phyloP scores from a whole-genome alignment of 2,888 invertebrate genomes.

The Cephus runcator region DNA sequence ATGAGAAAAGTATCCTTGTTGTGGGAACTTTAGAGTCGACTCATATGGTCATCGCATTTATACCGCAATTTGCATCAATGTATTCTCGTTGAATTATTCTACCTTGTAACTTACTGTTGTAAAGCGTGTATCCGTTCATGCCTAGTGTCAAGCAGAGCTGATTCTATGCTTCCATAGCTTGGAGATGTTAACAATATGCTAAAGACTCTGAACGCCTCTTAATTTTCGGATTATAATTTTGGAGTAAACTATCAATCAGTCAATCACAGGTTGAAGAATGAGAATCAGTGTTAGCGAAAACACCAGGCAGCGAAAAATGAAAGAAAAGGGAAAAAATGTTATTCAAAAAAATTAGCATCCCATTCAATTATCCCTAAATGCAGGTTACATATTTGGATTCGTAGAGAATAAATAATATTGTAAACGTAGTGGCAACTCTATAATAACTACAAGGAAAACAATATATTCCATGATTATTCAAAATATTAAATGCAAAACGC shows the following conservation, averaged over 20 bases:
- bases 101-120: constrained; percentile 53
- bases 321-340: constrained; percentile 28
- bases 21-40: constrained; percentile 4
- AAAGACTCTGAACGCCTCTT: not conserved
- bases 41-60: constrained; percentile 15
- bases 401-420: constrained; percentile 54
- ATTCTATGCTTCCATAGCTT: constrained; percentile 46
- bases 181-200: not conserved
- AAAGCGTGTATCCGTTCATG: constrained; percentile 47
- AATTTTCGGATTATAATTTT: not conserved
- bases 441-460: constrained; percentile 53
- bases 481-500: constrained; percentile 54
- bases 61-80: constrained; percentile 17
- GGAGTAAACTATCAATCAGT: not conserved
- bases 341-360: constrained; percentile 29
- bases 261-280: constrained; percentile 8
- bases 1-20: not conserved
- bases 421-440: constrained; percentile 55
- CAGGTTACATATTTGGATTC: constrained; percentile 56
- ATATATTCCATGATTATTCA: constrained; percentile 58
- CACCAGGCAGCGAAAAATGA: constrained; percentile 43
- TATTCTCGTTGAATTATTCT: constrained; percentile 36
- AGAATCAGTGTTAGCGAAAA: constrained; percentile 57
- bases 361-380: constrained; percentile 43
- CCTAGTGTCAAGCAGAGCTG: constrained; percentile 59